Conservation (phyloP, 2,888 invertebrate genomes). For the Coelinius sp. region DNA sequence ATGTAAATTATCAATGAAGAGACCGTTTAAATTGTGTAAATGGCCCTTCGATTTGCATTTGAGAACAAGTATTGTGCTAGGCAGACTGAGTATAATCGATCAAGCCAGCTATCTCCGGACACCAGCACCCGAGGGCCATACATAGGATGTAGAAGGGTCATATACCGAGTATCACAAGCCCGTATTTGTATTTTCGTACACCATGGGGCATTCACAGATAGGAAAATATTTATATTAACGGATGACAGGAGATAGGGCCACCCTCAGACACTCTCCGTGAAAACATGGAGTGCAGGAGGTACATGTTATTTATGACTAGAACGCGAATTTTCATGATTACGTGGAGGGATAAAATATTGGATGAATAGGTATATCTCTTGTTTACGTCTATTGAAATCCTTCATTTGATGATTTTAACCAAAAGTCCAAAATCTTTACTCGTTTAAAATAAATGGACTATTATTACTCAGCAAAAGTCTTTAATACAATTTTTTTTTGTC, state of each 20-base stretch:
- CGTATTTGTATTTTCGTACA: conserved; percentile 40
- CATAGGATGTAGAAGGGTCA: not conserved
- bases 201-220: conserved; percentile 44
- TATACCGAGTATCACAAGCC: not conserved
- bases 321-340: conserved; percentile 35
- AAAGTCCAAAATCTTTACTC: not conserved
- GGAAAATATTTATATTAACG: conserved; percentile 54
- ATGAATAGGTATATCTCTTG: not conserved
- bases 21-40: conserved; percentile 29
- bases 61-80: conserved; percentile 12
- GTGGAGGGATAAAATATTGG: not conserved
- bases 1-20: not conserved
- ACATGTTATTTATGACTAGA: conserved; percentile 51
- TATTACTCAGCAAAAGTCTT: not conserved
- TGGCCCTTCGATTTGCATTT: conserved; percentile 29
- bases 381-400: not conserved
- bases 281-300: conserved; percentile 23
- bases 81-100: conserved; percentile 35
- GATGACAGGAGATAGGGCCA: conserved; percentile 21
- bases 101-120: conserved; percentile 39
- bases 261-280: conserved; percentile 32
- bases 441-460: not conserved
- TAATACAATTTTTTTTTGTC: conserved; percentile 10
- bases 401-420: not conserved
- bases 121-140: not conserved